Base-by-base conservation (phyloP, 2,113 vertebrate species). In the Cottus gobio region DNA sequence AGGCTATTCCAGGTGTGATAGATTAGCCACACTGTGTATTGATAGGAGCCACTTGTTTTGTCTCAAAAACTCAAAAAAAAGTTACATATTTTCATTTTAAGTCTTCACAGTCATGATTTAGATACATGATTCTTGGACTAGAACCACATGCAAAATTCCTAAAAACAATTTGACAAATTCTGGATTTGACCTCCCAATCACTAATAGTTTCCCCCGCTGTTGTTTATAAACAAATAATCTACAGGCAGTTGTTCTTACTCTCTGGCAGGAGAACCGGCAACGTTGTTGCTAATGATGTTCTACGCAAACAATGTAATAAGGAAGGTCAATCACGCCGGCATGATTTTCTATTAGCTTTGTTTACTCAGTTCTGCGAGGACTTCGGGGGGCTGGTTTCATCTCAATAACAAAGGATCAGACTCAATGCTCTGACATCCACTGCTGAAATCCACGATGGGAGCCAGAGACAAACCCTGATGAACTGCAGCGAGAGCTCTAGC, bases 301-400 rank as follows among this genome's bases (percentile, higher is more conserved):
- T 87, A 79, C 78, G 77, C 90, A 93, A 92, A 92, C 89, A 91
- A 68, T 65, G 80, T 84, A 89, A 86, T 86, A 89, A 80, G 46
- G 82, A 65, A 85, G 87, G 93, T 93, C 91, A 90, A 90, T 91
- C 79, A 71, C 79, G 75, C 66, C 61, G 5, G 71, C 80, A 77
- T 81, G 85, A 81, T 86, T 90, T 90, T 88, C 83, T 90, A 87
- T 91, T 90, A 87, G 87, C 69, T 77, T 44, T 93, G 89, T 91
- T 93, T 93, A 92, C 91, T 78, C 87, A 61, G 78, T 87, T 15
- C 80, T 90, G 79, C 70, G 42, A 65, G 83, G 82, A 90, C 90
- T 89, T 88, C 75, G 5, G 78, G 78, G 84, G 89, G 89, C 80
- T 74, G 76, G 85, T 87, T 92, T 91, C 84, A 93, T 92, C 85